Conservation (phyloP, 2,797 vertebrate species). For the Botia almorhae region DNA sequence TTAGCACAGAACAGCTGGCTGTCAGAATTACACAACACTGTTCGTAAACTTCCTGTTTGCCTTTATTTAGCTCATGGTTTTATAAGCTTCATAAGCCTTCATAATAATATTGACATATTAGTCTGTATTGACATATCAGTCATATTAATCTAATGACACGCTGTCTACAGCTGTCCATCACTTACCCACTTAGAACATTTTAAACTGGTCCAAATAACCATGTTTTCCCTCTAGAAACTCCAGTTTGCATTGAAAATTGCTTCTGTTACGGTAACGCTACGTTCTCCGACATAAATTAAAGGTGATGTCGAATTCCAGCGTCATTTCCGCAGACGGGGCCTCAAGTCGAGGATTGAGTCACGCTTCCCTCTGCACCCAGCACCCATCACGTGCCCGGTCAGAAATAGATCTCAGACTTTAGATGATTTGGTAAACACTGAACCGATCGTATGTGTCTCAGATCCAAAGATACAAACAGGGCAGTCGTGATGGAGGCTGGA, state of each 20-base stretch:
- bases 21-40: constrained; percentile 10
- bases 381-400: constrained; percentile 30
- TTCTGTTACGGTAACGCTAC: constrained; percentile 16
- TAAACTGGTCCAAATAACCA: not conserved
- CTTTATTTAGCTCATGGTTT: constrained; percentile 13
- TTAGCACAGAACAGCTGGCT: not conserved
- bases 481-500: not conserved
- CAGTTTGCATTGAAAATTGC: constrained; percentile 20
- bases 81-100: not conserved
- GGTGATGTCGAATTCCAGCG: constrained; percentile 1
- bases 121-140: too few species aligned
- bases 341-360: not conserved
- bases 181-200: not conserved
- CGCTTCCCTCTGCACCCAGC: constrained; percentile 12
- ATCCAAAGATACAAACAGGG: not conserved
- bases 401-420: constrained; percentile 17
- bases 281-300: constrained; percentile 39
- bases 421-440: constrained; percentile 11
- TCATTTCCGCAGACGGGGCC: not conserved
- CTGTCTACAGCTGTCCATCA: not conserved
- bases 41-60: constrained; percentile 36
- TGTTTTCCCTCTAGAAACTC: not conserved
- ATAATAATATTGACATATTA: too few species aligned
- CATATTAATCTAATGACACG: not conserved
- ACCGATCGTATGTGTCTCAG: not conserved